These are phyloP conservation scores for Etia nguti DNA, from an alignment of 2,113 vertebrate species.

Conservation along the genomic window DNA sequence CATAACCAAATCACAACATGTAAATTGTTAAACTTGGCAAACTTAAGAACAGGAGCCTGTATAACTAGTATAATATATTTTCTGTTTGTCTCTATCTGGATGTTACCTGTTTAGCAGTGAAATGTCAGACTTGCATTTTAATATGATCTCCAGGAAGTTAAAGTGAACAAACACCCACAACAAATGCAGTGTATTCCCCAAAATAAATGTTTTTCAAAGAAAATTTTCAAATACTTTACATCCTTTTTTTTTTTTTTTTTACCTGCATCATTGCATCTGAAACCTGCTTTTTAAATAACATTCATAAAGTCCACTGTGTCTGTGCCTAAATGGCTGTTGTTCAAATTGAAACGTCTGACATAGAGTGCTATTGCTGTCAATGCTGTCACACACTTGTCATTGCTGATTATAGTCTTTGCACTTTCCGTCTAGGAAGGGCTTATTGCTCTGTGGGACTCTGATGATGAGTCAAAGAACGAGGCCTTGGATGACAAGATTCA, in stretches of 20 bases:
- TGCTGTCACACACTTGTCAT: conserved; percentile 37
- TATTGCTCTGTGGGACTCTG: conserved; percentile 84
- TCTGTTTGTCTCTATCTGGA: background rate
- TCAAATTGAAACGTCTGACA: conserved; percentile 13
- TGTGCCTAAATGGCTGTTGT: background rate
- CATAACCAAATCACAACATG: background rate
- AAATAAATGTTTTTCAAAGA: background rate
- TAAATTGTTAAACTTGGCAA: background rate
- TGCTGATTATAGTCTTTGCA: conserved; percentile 31
- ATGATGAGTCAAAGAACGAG: conserved; percentile 63
- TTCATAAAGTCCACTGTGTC: background rate
- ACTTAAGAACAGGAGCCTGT: background rate
- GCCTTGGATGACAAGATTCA: conserved; percentile 44
- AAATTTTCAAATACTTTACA: background rate
- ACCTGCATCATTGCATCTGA: background rate
- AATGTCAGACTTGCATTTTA: background rate
- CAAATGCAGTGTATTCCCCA: background rate
- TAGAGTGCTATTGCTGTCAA: conserved; percentile 24
- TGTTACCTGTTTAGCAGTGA: background rate
- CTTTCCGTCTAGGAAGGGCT: conserved; percentile 77
- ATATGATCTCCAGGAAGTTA: background rate
- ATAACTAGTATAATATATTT: background rate
- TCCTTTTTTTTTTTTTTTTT: background rate
- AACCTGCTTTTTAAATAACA: background rate
- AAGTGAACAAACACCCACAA: background rate